Evolutionary conservation across 2,888 invertebrate genomes (phyloP), one percentile per base, ranked within the genome.

Genomic region (Torymus aiolomorphi): DNA sequence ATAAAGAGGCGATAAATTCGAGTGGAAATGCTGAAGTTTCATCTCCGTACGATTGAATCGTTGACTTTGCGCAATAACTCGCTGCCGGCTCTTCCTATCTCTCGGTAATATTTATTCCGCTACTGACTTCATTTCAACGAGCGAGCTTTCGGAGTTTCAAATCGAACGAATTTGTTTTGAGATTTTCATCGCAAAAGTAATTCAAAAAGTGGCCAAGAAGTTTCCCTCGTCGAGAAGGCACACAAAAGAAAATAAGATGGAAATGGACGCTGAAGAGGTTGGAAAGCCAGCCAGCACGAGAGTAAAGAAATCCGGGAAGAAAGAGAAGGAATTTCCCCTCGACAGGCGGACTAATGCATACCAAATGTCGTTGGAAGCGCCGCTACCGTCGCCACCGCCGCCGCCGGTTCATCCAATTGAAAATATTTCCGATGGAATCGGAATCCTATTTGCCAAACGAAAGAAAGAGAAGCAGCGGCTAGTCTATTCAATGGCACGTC

Each of bases 311-410:
- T 13, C 24, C 3, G n/a, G 24, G 20, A 16, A 14, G 18, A 54
- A 76, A 61, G 51, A 42, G 67, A 52, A 31, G 51, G 56, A 69
- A 63, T 76, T 67, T 82, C 77, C 78, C 83, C 42, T 42, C 83
- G 80, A 24, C 72, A 76, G 80, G 71, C 79, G 75, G 84, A 84
- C 85, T 86, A 86, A 87, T 86, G 88, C 87, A 87, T 87, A 86
- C 85, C 83, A 86, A 87, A 87, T 85, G 85, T 85, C 83, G 84
- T 83, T 84, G 84, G 62, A 54, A 56, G 61, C 42, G 82, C 77
- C 79, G 72, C 31, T 31, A 24, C 3, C n/a, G n/a, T n/a, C n/a
- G n/a, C n/a, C n/a, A 42, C 42, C 8, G 8, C 42, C 42, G 42
- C 42, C 76, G 80, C 69, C 63, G 82, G 78, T 77, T 85, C 83